These are phyloP conservation scores for Dasypogon diadema DNA, from an alignment of 2,888 invertebrate genomes.

Conservation along the genomic window DNA sequence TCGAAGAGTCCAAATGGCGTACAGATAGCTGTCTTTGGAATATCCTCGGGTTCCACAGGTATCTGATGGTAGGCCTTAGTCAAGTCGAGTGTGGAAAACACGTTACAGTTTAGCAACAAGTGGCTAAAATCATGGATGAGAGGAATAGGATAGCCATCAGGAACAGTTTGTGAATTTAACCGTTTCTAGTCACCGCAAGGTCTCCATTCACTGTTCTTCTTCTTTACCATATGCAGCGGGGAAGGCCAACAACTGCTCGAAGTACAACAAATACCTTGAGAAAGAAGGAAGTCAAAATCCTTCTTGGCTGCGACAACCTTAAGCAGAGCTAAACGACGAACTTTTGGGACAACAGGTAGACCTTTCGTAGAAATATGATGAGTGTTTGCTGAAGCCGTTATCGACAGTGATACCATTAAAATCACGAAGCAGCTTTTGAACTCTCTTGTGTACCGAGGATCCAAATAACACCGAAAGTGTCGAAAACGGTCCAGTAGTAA, in stretches of 20 bases:
- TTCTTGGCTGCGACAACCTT: background rate
- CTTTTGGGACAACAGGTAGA: too few relatives aligned
- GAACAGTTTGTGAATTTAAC: conserved; percentile 14
- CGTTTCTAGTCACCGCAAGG: conserved; percentile 22
- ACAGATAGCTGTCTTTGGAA: too few relatives aligned
- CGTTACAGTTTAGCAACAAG: too few relatives aligned
- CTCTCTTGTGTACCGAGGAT: too few relatives aligned
- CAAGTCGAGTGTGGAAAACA: too few relatives aligned
- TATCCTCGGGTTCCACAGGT: too few relatives aligned
- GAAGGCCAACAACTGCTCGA: background rate
- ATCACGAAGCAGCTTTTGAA: too few relatives aligned
- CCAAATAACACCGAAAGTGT: too few relatives aligned
- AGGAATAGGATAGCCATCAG: background rate
- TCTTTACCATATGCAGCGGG: conserved; percentile 4
- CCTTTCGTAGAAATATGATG: background rate
- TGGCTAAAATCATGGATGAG: background rate
- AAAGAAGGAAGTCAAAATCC: background rate
- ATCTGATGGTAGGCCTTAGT: background rate
- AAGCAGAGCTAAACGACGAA: too few relatives aligned
- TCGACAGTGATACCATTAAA: too few relatives aligned
- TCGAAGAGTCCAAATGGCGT: too few relatives aligned
- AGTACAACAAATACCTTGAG: background rate
- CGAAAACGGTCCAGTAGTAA: too few relatives aligned
- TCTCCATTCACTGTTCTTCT: conserved; percentile 18
- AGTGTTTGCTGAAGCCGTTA: background rate